These are phyloP conservation scores for Eustalomyia histrio DNA, from an alignment of 2,888 invertebrate genomes.

Conservation along the genomic window DNA sequence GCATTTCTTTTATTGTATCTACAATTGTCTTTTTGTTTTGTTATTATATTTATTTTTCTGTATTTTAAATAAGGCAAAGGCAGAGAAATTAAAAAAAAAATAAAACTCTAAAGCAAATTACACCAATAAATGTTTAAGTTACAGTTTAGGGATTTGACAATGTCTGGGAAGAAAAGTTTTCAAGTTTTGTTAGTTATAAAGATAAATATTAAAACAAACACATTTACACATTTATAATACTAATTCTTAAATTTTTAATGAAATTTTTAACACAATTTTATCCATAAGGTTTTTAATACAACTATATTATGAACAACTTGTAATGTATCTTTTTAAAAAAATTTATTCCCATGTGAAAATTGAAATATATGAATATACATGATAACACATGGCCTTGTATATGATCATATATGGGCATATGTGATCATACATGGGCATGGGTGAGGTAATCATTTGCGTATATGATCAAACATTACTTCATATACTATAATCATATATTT, in stretches of 20 bases:
- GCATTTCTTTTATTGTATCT: conserved; percentile 12
- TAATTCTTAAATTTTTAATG: background rate
- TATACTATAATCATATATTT: too few species aligned
- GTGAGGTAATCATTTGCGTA: too few species aligned
- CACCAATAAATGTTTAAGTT: conserved; percentile 50
- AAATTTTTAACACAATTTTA: background rate
- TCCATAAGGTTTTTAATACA: too few species aligned
- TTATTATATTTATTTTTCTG: background rate
- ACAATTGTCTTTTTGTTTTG: background rate
- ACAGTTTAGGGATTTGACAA: conserved; percentile 21
- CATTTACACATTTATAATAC: background rate
- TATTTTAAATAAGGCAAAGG: background rate
- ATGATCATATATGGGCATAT: too few species aligned
- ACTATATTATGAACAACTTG: too few species aligned
- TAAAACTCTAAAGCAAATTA: conserved; percentile 30
- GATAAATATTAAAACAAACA: background rate
- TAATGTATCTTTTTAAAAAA: too few species aligned
- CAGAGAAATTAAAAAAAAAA: background rate
- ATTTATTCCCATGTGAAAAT: too few species aligned
- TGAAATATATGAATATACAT: too few species aligned
- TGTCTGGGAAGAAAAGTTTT: background rate
- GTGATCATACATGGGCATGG: too few species aligned
- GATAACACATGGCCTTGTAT: too few species aligned
- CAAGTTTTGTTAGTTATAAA: background rate
- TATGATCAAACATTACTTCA: too few species aligned